Conservation (phyloP, 2,888 invertebrate species). For the Notodonta dromedarius region DNA sequence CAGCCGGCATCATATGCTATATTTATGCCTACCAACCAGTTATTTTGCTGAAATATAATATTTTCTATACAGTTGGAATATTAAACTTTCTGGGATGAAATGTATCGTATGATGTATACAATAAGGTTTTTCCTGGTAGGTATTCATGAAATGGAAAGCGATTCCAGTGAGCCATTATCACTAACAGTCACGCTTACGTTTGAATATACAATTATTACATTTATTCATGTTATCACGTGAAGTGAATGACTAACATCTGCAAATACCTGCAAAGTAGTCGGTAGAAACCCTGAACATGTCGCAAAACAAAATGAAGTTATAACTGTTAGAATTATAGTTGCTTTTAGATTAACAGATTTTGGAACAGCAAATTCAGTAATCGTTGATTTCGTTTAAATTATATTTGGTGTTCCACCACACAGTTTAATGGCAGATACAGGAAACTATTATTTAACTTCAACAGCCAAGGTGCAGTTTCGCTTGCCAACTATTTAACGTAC, state of each 20-base stretch:
- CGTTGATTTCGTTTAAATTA: slow-evolving; percentile 15
- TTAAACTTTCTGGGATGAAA: no score
- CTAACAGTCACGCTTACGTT: slow-evolving; percentile 23
- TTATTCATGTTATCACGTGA: slow-evolving; percentile 46
- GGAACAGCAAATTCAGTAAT: slow-evolving; percentile 9
- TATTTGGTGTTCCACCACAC: slow-evolving; percentile 17
- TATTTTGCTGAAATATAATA: no score
- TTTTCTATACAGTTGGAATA: no score
- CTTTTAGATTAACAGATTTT: slow-evolving; percentile 8
- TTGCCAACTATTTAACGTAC: slow-evolving; percentile 19
- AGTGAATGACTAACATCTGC: slow-evolving; percentile 32
- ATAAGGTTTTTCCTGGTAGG: not conserved
- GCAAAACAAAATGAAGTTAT: slow-evolving; percentile 16
- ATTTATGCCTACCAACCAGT: no score
- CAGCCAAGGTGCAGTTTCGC: slow-evolving; percentile 21
- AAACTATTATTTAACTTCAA: not conserved
- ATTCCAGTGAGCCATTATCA: slow-evolving; percentile 13
- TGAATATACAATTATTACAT: slow-evolving; percentile 30
- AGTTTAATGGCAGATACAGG: not conserved
- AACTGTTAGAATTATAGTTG: slow-evolving; percentile 5
- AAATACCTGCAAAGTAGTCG: slow-evolving; percentile 22
- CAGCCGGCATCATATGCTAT: no score
- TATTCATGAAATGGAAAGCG: slow-evolving; percentile 5
- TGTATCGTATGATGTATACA: not conserved
- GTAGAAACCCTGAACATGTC: slow-evolving; percentile 7